Evolutionary conservation across 2,113 vertebrate genomes (phyloP).

Genomic region (Marcusenius ussheri): DNA sequence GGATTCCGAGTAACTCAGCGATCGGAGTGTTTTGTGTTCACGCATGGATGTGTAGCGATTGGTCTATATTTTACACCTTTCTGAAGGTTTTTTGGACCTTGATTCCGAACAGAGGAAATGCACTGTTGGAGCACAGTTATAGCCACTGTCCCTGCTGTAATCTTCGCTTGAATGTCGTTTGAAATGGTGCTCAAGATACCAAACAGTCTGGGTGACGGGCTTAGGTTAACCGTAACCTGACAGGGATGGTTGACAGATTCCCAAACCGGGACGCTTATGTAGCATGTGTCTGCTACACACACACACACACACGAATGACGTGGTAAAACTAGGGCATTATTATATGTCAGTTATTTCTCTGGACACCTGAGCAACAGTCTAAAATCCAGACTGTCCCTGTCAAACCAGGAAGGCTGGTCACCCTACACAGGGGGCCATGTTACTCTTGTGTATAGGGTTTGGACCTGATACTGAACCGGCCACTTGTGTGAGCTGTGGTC

Average conservation of each 20-base stretch:
- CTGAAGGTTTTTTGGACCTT: background rate
- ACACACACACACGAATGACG: too few relatives aligned
- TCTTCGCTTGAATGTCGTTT: background rate
- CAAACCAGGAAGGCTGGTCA: background rate
- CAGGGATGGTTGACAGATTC: background rate
- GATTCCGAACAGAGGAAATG: background rate
- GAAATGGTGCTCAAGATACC: background rate
- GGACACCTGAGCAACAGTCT: background rate
- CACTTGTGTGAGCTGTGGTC: background rate
- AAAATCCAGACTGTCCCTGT: background rate
- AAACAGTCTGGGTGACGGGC: background rate
- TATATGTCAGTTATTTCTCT: background rate
- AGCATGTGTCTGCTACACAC: background rate
- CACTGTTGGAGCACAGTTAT: background rate
- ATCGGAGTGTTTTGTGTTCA: background rate
- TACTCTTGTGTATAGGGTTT: background rate
- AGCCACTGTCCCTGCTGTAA: background rate
- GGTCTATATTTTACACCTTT: background rate
- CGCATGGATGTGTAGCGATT: background rate
- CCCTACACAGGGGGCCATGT: background rate
- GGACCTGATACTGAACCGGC: background rate
- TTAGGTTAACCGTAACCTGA: background rate
- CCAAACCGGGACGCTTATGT: background rate
- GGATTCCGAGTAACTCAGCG: background rate
- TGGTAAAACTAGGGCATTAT: background rate